These are phyloP conservation scores for Zosterops hypoxanthus DNA, from an alignment of 2,113 vertebrate species.

Conservation along the genomic window DNA sequence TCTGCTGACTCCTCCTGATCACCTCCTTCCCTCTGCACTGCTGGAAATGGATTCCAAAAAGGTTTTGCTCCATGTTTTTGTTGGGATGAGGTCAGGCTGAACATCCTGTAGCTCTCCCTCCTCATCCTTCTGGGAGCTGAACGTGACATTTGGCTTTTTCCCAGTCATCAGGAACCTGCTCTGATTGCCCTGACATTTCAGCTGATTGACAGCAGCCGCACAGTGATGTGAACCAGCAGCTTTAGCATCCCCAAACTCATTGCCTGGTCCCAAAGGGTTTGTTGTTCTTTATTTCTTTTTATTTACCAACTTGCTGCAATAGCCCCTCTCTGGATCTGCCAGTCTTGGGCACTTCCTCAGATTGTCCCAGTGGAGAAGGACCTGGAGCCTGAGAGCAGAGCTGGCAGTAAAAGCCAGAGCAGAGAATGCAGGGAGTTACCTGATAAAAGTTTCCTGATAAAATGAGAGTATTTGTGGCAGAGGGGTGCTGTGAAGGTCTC, in stretches of 20 bases:
- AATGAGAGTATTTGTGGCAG: not conserved
- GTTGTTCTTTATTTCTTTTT: not conserved
- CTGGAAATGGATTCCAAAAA: not conserved
- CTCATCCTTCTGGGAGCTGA: not conserved
- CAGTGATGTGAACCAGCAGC: not conserved
- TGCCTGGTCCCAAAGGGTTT: not conserved
- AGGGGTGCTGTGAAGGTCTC: not conserved
- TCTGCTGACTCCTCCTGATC: not conserved
- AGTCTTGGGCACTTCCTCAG: not conserved
- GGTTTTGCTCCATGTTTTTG: not conserved
- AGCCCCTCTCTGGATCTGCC: not conserved
- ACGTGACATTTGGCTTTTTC: not conserved
- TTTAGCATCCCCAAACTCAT: not conserved
- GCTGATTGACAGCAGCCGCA: not conserved
- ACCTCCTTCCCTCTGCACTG: not conserved
- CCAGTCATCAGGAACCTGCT: not conserved
- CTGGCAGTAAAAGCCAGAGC: not conserved
- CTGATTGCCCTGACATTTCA: slow-evolving; percentile 7
- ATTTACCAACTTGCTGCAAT: not conserved
- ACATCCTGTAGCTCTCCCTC: not conserved
- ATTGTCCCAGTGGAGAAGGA: not conserved
- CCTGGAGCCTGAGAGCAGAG: not conserved
- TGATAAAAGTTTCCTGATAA: not conserved
- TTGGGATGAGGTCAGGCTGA: not conserved
- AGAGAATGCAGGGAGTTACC: not conserved